A percentile compares a stretch with the other conserved stretches of the same genome.
Evolutionary conservation across 2,113 vertebrate species (phyloP).

Genomic region (Anthoscopus minutus): DNA sequence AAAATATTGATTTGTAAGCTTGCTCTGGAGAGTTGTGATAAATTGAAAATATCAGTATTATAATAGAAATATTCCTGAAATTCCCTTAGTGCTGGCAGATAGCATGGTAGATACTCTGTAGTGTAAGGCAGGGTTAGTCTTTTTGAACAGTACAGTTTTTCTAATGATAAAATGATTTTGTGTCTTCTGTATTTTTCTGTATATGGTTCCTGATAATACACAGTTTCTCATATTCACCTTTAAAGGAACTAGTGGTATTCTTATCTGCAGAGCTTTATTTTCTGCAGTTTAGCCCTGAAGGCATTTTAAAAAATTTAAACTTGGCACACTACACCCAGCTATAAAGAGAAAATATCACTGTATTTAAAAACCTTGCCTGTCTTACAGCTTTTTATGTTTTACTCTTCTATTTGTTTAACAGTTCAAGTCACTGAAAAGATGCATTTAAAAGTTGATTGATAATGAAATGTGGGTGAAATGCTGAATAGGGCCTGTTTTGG

Average conservation of each 20-base stretch:
- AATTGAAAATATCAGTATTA: background rate
- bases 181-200: background rate
- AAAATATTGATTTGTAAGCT: background rate
- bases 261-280: background rate
- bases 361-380: background rate
- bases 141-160: background rate
- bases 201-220: background rate
- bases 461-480: background rate
- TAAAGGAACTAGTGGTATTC: background rate
- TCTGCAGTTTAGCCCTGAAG: background rate
- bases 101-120: background rate
- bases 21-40: background rate
- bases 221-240: background rate
- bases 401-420: background rate
- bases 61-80: background rate
- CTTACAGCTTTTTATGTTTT: background rate
- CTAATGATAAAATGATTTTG: background rate
- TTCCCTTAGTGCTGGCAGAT: background rate
- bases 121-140: background rate
- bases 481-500: background rate
- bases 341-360: background rate
- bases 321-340: background rate
- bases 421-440: background rate
- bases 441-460: background rate
- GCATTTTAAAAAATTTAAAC: constrained; percentile 26